Conservation (phyloP, 2,113 vertebrate species). For the Mirza zaza region DNA sequence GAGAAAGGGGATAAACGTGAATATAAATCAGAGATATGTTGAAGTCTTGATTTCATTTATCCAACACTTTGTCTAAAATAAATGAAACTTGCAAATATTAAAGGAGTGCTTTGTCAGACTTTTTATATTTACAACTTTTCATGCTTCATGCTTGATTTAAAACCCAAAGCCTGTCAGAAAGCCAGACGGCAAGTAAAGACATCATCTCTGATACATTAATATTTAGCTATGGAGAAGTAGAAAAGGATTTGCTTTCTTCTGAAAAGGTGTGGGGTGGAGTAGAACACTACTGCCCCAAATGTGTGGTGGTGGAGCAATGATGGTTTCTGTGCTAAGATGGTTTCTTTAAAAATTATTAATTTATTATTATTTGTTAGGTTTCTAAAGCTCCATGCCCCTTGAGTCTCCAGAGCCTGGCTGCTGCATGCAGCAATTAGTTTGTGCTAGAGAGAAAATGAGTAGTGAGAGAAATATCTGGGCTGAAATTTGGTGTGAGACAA, state of each 20-base stretch:
- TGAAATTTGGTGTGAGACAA: not conserved
- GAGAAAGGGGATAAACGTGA: not conserved
- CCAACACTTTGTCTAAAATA: constrained; percentile 26
- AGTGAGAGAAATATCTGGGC: constrained; percentile 20
- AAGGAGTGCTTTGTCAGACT: constrained; percentile 49
- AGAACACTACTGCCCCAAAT: not conserved
- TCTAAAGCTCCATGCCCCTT: not conserved
- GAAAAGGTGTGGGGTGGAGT: not conserved
- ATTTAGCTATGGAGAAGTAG: not conserved
- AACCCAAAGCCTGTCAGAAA: not conserved
- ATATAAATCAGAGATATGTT: not conserved
- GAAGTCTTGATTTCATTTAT: constrained; percentile 25
- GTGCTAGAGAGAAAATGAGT: constrained; percentile 49
- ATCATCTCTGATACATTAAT: constrained; percentile 9
- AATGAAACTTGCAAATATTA: not conserved
- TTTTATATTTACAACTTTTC: constrained; percentile 24
- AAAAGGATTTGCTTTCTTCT: not conserved
- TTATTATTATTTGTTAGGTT: constrained; percentile 18
- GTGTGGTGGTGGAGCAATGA: not conserved
- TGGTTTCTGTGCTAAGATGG: not conserved
- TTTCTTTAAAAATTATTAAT: constrained; percentile 30
- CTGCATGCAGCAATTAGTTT: constrained; percentile 26
- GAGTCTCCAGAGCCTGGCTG: not conserved
- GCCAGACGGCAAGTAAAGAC: constrained; percentile 24
- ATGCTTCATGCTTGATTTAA: constrained; percentile 34